Evolutionary conservation across 2,888 invertebrate species (phyloP).

Genomic region (Steinernema hermaphroditum): DNA sequence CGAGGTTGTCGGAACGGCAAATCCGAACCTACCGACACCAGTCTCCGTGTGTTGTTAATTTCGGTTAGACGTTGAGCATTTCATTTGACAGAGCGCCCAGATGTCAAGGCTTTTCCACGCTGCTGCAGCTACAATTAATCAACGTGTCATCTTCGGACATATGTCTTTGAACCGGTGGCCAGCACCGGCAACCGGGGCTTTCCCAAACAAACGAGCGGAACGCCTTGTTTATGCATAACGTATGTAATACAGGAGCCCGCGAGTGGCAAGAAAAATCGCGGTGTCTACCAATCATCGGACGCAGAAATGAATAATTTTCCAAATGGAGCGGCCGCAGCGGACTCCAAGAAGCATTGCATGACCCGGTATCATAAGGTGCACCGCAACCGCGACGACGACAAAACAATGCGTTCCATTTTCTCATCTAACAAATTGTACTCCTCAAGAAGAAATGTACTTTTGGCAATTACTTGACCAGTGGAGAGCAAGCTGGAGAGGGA

Average conservation of each 20-base stretch:
- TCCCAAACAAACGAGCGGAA: not conserved
- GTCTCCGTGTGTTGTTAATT: not conserved
- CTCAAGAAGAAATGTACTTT: no score
- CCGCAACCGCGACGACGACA: no score
- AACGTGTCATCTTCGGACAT: conserved; percentile 13
- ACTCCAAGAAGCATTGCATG: no score
- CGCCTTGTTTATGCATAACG: conserved; percentile 15
- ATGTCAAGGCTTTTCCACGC: conserved; percentile 15
- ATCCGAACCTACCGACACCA: not conserved
- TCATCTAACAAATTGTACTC: no score
- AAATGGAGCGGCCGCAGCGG: not conserved
- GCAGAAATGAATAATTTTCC: conserved; percentile 11
- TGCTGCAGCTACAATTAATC: conserved; percentile 23
- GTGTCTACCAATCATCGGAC: no score
- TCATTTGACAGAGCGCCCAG: conserved; percentile 4
- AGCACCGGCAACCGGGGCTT: not conserved
- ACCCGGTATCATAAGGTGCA: no score
- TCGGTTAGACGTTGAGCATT: not conserved
- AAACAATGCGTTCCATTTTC: no score
- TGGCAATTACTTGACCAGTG: no score
- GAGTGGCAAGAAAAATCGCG: no score
- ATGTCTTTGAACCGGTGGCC: not conserved
- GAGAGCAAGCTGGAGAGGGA: no score
- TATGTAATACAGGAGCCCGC: no score
- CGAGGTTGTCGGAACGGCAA: not conserved